phyloP scores from a whole-genome alignment of 2,797 vertebrate genomes.

The Lepus oiostolus region DNA sequence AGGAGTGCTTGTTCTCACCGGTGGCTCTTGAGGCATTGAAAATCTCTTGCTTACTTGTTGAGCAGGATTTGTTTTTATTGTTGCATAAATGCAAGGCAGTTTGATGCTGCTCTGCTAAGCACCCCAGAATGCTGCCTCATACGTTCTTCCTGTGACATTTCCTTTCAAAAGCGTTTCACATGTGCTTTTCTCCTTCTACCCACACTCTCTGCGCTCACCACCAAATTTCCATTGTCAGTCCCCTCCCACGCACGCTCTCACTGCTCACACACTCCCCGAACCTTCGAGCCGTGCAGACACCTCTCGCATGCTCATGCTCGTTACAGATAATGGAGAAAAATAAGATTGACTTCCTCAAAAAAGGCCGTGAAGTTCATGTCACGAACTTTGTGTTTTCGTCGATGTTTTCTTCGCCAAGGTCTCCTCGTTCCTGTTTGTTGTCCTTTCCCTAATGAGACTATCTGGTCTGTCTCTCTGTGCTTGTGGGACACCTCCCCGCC shows the following conservation, averaged over 20 bases:
- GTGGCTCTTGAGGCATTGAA: conserved; percentile 61
- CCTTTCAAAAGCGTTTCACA: conserved; percentile 86
- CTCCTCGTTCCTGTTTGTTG: neutral
- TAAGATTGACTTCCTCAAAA: conserved; percentile 57
- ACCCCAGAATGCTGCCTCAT: conserved; percentile 82
- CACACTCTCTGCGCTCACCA: conserved; percentile 87
- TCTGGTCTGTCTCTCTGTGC: neutral
- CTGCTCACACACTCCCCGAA: conserved; percentile 23
- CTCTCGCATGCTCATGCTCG: conserved; percentile 35
- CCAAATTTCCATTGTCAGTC: conserved; percentile 88
- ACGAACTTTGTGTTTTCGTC: neutral
- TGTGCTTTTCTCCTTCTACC: conserved; percentile 89
- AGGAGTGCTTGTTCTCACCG: conserved; percentile 80
- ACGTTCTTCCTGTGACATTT: conserved; percentile 81
- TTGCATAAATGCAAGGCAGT: conserved; percentile 65
- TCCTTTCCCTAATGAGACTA: neutral
- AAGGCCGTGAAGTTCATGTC: neutral
- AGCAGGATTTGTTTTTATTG: conserved; percentile 53
- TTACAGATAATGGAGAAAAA: neutral
- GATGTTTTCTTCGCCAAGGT: neutral
- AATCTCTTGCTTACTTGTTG: conserved; percentile 72
- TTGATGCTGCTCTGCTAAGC: conserved; percentile 73
- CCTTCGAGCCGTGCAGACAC: conserved; percentile 78
- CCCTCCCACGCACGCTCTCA: conserved; percentile 84
- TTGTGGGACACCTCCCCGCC: neutral